These are phyloP conservation scores for Manis javanica DNA, from an alignment of 2,797 vertebrate genomes.

Conservation along the genomic window DNA sequence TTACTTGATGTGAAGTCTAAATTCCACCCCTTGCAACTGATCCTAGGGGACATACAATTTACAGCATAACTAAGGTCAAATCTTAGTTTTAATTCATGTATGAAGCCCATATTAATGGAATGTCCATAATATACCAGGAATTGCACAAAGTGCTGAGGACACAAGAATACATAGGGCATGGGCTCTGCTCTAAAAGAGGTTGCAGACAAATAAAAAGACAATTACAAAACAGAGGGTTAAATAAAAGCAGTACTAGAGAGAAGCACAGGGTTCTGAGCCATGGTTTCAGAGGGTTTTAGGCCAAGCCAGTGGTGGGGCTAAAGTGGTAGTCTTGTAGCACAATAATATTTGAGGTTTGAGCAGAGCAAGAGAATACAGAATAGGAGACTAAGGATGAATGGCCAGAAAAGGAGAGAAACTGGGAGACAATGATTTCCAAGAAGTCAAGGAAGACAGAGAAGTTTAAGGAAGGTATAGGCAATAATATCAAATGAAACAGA, in stretches of 20 bases:
- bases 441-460: constrained; percentile 22
- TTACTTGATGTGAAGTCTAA: background rate
- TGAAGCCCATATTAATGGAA: background rate
- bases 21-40: background rate
- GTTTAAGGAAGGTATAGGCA: background rate
- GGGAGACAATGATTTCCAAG: background rate
- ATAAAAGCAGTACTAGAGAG: background rate
- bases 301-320: background rate
- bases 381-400: background rate
- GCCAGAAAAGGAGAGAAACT: too few relatives aligned
- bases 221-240: background rate
- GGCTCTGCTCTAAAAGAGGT: background rate
- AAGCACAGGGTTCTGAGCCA: background rate
- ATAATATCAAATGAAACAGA: background rate
- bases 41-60: background rate
- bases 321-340: background rate
- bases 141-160: background rate
- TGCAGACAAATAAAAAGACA: background rate
- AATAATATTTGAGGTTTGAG: constrained; percentile 1
- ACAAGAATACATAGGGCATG: background rate
- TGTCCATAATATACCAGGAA: background rate
- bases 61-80: background rate
- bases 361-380: background rate
- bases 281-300: background rate
- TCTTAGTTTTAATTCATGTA: background rate